Conservation (phyloP, 2,888 invertebrate species). For the Drosophila emarginata region DNA sequence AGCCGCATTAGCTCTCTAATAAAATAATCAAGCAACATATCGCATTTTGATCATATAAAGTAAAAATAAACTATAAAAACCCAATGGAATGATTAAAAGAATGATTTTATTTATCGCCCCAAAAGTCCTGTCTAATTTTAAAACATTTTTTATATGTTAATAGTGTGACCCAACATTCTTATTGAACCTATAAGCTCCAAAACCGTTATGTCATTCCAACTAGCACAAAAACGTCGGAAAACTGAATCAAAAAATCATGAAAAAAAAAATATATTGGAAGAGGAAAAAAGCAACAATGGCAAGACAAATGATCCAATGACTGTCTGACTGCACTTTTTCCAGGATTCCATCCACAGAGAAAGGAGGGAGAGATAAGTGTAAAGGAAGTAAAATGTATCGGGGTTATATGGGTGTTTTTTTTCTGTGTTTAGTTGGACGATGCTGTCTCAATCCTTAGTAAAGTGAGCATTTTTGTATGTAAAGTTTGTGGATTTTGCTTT, state of each 20-base stretch:
- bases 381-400: slow-evolving; percentile 46
- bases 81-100: too few relatives aligned
- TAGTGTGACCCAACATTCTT: not conserved
- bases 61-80: too few relatives aligned
- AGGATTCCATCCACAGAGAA: slow-evolving; percentile 12
- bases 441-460: slow-evolving; percentile 62
- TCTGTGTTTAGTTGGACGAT: slow-evolving; percentile 18
- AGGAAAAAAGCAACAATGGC: slow-evolving; percentile 61
- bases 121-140: too few relatives aligned
- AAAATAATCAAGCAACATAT: not conserved
- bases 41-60: not conserved
- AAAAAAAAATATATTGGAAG: slow-evolving; percentile 29
- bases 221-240: slow-evolving; percentile 13
- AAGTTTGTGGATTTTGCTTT: slow-evolving; percentile 50
- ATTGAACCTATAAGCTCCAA: slow-evolving; percentile 44
- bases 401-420: slow-evolving; percentile 21
- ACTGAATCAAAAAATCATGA: slow-evolving; percentile 14
- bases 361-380: too few relatives aligned
- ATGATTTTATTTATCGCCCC: too few relatives aligned
- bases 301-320: slow-evolving; percentile 76
- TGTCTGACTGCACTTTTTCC: slow-evolving; percentile 74
- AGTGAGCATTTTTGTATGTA: slow-evolving; percentile 59
- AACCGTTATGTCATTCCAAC: slow-evolving; percentile 32
- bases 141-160: too few relatives aligned
- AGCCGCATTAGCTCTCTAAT: not conserved